Conservation (phyloP, 2,113 vertebrate genomes). For the Sinocyclocheilus anshuiensis region DNA sequence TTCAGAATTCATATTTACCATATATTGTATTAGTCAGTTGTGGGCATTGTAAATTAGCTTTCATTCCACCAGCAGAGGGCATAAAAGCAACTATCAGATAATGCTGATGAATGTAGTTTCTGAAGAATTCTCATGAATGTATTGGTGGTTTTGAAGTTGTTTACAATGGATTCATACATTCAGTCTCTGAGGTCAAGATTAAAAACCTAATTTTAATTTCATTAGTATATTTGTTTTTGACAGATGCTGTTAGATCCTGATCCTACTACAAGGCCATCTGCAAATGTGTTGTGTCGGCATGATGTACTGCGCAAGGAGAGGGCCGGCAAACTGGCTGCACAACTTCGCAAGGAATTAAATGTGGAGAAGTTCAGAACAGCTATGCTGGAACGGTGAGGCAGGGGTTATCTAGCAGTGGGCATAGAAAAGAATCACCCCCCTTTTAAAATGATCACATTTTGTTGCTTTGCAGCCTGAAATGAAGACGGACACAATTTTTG, state of each 20-base stretch:
- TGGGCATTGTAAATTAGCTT: too few species aligned
- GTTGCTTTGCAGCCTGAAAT: too few species aligned
- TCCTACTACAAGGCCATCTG: constrained; percentile 81
- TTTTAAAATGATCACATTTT: too few species aligned
- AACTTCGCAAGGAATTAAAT: constrained; percentile 85
- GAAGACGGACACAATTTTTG: too few species aligned
- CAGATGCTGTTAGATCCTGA: constrained; percentile 77
- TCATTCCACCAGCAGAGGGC: background rate
- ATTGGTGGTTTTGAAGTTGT: background rate
- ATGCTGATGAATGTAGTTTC: background rate
- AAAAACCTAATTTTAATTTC: background rate
- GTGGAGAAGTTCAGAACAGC: constrained; percentile 91
- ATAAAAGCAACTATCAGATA: background rate
- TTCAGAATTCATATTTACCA: background rate
- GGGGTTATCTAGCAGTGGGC: background rate
- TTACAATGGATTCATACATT: background rate
- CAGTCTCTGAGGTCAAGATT: background rate
- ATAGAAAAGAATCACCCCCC: too few species aligned
- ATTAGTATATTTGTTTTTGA: background rate
- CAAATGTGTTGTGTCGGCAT: constrained; percentile 82
- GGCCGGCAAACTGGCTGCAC: constrained; percentile 76
- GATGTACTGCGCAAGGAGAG: constrained; percentile 76
- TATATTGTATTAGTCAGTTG: background rate
- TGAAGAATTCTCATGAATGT: background rate
- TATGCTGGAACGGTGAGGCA: constrained; percentile 85